These are phyloP conservation scores for Chrysolina haemoptera DNA, from an alignment of 2,888 invertebrate species.

Conservation along the genomic window DNA sequence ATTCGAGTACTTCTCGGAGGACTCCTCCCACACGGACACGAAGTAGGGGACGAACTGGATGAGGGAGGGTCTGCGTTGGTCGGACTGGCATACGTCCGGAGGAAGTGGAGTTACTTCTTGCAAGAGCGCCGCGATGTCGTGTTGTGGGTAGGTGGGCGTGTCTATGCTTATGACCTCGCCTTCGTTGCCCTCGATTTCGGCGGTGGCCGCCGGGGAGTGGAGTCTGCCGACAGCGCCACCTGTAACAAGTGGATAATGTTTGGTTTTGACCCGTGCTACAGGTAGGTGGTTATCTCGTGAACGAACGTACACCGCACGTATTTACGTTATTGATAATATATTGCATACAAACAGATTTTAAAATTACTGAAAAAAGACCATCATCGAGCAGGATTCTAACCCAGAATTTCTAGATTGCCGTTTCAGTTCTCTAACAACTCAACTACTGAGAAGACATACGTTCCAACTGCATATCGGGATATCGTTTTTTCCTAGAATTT, in stretches of 20 bases:
- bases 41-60: slow-evolving; percentile 72
- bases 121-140: slow-evolving; percentile 80
- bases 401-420: no score
- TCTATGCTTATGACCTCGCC: slow-evolving; percentile 85
- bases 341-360: no score
- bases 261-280: not conserved
- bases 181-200: slow-evolving; percentile 89
- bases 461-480: no score
- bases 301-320: no score
- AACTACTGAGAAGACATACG: no score
- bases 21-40: slow-evolving; percentile 76
- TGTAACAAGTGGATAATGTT: slow-evolving; percentile 36
- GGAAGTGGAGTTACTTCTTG: slow-evolving; percentile 76
- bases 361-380: no score
- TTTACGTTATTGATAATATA: no score
- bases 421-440: no score
- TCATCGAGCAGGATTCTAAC: no score
- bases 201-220: slow-evolving; percentile 76
- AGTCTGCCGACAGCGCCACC: slow-evolving; percentile 74
- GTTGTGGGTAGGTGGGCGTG: slow-evolving; percentile 80
- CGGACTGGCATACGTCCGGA: slow-evolving; percentile 65
- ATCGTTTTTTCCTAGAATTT: no score
- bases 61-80: slow-evolving; percentile 49
- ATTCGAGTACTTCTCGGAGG: slow-evolving; percentile 29
- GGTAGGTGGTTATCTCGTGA: no score